Evolutionary conservation across 2,113 vertebrate species (phyloP).

Genomic region (Stomatorhinus ivindoensis): DNA sequence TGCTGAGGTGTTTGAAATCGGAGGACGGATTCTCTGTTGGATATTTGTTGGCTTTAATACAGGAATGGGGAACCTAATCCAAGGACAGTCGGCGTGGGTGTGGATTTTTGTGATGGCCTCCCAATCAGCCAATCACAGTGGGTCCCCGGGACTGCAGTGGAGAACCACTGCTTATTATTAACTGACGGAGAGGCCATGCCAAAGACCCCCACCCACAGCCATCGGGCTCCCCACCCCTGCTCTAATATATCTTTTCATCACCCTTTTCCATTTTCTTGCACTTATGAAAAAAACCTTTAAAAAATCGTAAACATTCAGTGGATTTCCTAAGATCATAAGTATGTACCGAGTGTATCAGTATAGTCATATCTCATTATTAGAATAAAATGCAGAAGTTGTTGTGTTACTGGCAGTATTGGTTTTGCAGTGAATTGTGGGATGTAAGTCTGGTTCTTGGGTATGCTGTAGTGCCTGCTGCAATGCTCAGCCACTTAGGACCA

Average conservation of each 20-base stretch:
- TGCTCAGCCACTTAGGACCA: background rate
- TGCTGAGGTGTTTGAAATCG: background rate
- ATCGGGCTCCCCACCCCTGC: background rate
- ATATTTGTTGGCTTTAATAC: background rate
- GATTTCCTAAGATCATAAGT: background rate
- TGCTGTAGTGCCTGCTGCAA: background rate
- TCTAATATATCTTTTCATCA: background rate
- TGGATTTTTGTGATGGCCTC: background rate
- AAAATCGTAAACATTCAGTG: background rate
- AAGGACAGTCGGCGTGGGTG: background rate
- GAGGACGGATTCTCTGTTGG: background rate
- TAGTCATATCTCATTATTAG: background rate
- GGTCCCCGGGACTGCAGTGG: background rate
- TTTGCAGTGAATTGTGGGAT: background rate
- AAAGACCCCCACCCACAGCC: background rate
- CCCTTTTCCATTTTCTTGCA: background rate
- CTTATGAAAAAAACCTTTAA: background rate
- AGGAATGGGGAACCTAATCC: background rate
- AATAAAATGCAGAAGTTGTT: background rate
- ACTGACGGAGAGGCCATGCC: background rate
- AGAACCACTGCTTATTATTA: background rate
- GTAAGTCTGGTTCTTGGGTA: background rate
- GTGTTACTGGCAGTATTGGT: background rate
- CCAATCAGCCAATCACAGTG: background rate
- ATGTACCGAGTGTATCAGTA: background rate